Percentiles rank a stretch among this genome's conserved stretches.
Conservation (phyloP, 2,888 invertebrate genomes). For the Heliconius cydno region DNA sequence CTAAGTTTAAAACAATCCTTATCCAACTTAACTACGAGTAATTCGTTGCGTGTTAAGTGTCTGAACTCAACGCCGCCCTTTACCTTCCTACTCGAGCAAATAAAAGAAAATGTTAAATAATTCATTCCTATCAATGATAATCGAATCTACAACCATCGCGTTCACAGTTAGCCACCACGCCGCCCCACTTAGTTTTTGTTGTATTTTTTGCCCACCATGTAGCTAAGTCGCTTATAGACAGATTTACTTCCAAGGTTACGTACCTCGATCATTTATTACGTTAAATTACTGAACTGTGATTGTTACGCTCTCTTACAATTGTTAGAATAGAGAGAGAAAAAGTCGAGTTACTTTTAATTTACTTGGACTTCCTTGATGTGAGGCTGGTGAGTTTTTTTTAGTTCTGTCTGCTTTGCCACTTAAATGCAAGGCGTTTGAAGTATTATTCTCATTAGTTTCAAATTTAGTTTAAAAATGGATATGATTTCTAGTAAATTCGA, state of each 20-base stretch:
- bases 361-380: constrained; percentile 71
- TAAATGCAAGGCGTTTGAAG: too few species aligned
- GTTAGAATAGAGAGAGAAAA: constrained; percentile 61
- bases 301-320: constrained; percentile 62
- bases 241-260: constrained; percentile 76
- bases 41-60: background rate
- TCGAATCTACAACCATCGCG: background rate
- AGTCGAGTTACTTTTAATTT: constrained; percentile 64
- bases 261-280: constrained; percentile 63
- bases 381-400: too few species aligned
- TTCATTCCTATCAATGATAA: background rate
- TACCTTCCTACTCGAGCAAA: background rate
- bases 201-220: constrained; percentile 67
- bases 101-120: background rate
- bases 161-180: background rate
- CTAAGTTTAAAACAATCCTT: background rate
- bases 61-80: background rate
- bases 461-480: too few species aligned
- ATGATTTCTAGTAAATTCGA: too few species aligned
- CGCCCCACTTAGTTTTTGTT: constrained; percentile 65
- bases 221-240: constrained; percentile 64
- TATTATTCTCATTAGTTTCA: too few species aligned
- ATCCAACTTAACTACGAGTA: too few species aligned
- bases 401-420: too few species aligned
- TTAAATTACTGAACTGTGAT: constrained; percentile 54